Evolutionary conservation across 2,888 invertebrate species (phyloP), one percentile per base, ranked within the genome.

Genomic region (Limnephilus marmoratus): DNA sequence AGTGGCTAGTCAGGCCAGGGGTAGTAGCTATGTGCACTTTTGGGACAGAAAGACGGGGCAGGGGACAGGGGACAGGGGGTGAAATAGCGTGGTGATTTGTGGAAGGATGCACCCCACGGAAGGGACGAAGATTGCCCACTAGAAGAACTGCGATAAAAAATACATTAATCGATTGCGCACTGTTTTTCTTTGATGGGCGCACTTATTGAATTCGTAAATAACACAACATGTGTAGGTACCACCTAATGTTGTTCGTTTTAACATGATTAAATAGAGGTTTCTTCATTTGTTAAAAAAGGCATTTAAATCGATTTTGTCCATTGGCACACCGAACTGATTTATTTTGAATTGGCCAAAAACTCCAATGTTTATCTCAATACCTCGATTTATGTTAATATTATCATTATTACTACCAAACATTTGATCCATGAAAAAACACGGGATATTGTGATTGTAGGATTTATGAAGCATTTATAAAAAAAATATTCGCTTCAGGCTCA

Each of bases 101-200:
- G 86, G 87, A 87, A 91, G 91, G 91, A 91, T 81, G 91, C 81
- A 91, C 81, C 90, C 90, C 81, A n/a, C 31, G 37, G 41, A 31
- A 83, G 53, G 90, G 83, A 37, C 13, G n/a, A 45, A 45, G 86
- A 86, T 86, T 86, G 86, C n/a, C 86, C 83, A 83, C 83, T 83
- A 83, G 83, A 41, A 83, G 68, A 24, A 68, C n/a, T 68, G 68
- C 24, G 68, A 68, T 68, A 68, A 68, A 68, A 68, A 68, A 68
- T n/a, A 68, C 68, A 68, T 68, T 68, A 68, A 68, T 68, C 68
- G 68, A 68, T 68, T 68, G 68, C 68, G n/a, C 68, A 68, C 68
- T 68, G 68, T 68, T 68, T 68, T 68, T 68, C 68, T 68, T 68
- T 68, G 68, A 68, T 68, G 68, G 68, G 68, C 18, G 68, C 7